Conservation (phyloP, 2,888 invertebrate species). For the Endomychus coccineus region DNA sequence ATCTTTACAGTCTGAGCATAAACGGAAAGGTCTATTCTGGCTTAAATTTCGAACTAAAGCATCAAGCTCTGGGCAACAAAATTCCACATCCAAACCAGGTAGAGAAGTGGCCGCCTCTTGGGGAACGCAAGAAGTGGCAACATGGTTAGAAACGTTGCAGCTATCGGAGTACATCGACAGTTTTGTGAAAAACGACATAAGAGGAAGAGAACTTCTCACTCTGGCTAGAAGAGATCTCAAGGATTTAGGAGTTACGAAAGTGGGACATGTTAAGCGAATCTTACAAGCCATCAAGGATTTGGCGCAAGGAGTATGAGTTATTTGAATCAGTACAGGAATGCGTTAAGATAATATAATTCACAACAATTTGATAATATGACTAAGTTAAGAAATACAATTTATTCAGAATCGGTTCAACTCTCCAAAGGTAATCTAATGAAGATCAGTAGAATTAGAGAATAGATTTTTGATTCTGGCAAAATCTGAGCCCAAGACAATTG, state of each 20-base stretch:
- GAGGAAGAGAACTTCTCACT: conserved; percentile 80
- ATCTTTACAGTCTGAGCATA: conserved; percentile 42
- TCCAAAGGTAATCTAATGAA: too few relatives aligned
- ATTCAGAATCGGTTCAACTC: too few relatives aligned
- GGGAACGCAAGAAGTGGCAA: conserved; percentile 83
- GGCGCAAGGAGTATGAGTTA: conserved; percentile 35
- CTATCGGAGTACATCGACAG: conserved; percentile 86
- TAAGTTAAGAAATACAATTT: too few relatives aligned
- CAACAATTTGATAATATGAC: too few relatives aligned
- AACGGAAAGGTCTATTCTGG: conserved; percentile 61
- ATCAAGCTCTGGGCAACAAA: conserved; percentile 42
- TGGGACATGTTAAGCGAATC: conserved; percentile 93
- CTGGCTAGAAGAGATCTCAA: conserved; percentile 80
- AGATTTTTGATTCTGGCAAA: too few relatives aligned
- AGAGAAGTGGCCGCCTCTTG: conserved; percentile 56
- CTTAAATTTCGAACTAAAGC: conserved; percentile 52
- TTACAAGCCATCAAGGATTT: conserved; percentile 87
- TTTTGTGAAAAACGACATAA: conserved; percentile 85
- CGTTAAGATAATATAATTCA: too few relatives aligned
- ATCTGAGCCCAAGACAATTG: too few relatives aligned
- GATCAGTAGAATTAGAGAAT: too few relatives aligned
- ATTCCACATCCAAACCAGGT: conserved; percentile 43
- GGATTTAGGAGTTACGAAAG: conserved; percentile 89
- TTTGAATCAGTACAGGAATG: too few relatives aligned
- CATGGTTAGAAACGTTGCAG: conserved; percentile 84